These are phyloP conservation scores for Drosophila nigritarsus DNA, from an alignment of 2,888 invertebrate genomes.

Conservation along the genomic window DNA sequence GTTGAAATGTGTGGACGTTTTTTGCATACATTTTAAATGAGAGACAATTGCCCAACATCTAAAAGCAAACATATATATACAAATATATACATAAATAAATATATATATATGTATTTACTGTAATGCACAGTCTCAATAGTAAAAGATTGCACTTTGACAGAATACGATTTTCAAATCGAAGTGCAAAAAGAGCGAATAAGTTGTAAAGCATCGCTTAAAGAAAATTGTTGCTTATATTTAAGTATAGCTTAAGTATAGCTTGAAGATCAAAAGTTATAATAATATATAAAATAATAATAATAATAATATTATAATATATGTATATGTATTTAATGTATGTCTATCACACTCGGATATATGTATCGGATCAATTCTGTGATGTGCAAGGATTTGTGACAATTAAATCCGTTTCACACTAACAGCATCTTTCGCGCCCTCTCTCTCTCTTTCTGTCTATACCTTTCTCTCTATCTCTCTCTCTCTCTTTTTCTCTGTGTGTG, in stretches of 20 bases:
- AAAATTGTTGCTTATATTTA: background rate
- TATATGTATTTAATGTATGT: background rate
- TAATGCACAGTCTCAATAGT: background rate
- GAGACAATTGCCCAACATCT: background rate
- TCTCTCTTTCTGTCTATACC: background rate
- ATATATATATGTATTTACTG: background rate
- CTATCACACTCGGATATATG: background rate
- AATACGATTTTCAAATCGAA: background rate
- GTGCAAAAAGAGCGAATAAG: background rate
- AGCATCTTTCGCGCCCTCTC: slow-evolving; percentile 19
- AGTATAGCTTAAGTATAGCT: too few species aligned
- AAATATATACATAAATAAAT: rapidly evolving
- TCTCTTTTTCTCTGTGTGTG: background rate
- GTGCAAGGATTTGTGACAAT: background rate
- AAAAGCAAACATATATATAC: background rate
- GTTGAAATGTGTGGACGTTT: slow-evolving; percentile 60
- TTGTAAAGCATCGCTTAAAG: background rate
- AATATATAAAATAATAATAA: background rate
- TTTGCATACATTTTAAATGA: slow-evolving; percentile 6
- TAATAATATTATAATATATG: background rate
- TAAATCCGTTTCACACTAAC: slow-evolving; percentile 15
- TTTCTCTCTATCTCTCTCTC: too few species aligned
- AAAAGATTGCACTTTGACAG: background rate
- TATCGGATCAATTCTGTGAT: background rate
- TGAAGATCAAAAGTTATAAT: background rate